These are phyloP conservation scores for Hemicentrotus pulcherrimus DNA, from an alignment of 35 echinoderm and acorn worm genomes.

Conservation along the genomic window DNA sequence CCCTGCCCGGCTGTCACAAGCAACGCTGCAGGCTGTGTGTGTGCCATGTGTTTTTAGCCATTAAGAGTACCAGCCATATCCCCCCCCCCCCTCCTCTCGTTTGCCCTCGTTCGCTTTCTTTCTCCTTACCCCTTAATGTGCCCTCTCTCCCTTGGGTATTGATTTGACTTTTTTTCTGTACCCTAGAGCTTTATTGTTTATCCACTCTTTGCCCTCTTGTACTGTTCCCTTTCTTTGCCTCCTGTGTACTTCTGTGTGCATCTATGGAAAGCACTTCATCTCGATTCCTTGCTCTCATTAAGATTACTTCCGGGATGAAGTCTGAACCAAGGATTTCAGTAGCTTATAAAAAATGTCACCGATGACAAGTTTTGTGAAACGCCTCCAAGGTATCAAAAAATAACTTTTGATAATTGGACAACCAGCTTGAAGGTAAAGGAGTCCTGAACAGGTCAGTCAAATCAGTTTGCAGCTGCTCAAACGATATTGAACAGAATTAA, in stretches of 20 bases:
- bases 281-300: neutral
- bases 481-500: too few relatives aligned
- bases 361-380: too few relatives aligned
- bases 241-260: neutral
- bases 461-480: too few relatives aligned
- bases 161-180: neutral
- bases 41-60: slow-evolving; percentile 9
- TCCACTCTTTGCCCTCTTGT: neutral
- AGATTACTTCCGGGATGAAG: neutral
- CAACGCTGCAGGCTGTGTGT: neutral
- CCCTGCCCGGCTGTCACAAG: neutral
- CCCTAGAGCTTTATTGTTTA: neutral
- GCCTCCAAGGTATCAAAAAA: too few relatives aligned
- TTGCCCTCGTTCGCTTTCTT: neutral
- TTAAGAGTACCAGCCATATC: neutral
- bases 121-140: neutral
- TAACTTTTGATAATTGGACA: too few relatives aligned
- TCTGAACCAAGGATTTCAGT: too few relatives aligned
- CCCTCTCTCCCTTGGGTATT: neutral
- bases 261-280: neutral
- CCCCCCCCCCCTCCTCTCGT: neutral
- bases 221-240: neutral
- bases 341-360: too few relatives aligned
- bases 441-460: too few relatives aligned
- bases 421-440: too few relatives aligned